phyloP scores from a whole-genome alignment of 2,888 invertebrate genomes.

The Yponomeuta plumbellus region DNA sequence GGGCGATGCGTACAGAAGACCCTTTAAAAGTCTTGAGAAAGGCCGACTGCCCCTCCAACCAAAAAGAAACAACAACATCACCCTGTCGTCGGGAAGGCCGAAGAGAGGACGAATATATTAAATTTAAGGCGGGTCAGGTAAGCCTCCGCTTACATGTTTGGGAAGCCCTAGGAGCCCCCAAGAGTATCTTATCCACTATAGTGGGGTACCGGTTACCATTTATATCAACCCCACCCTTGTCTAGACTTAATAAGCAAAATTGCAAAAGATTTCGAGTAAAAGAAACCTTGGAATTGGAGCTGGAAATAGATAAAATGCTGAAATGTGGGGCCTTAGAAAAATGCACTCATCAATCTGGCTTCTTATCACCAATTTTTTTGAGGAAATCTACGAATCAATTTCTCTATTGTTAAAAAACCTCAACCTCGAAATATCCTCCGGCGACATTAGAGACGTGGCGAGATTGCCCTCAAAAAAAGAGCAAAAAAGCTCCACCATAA shows the following conservation, averaged over 20 bases:
- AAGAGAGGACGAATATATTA: not conserved
- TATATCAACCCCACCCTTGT: not conserved
- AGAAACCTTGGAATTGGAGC: not conserved
- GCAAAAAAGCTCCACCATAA: no score
- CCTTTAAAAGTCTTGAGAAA: not conserved
- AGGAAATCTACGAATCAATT: no score
- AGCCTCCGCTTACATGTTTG: not conserved
- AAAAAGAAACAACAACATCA: no score
- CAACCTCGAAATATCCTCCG: no score
- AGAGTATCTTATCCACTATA: conserved; percentile 5
- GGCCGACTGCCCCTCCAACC: no score
- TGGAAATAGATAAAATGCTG: not conserved
- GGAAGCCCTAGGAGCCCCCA: not conserved
- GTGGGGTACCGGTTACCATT: conserved; percentile 15
- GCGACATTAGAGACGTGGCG: no score
- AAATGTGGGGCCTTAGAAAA: not conserved
- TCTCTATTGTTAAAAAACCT: no score
- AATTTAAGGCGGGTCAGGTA: conserved; percentile 9
- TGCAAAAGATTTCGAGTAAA: not conserved
- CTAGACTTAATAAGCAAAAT: not conserved
- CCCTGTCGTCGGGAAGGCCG: no score
- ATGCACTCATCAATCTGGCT: not conserved
- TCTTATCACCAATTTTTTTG: conserved; percentile 11
- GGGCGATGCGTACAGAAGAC: not conserved
- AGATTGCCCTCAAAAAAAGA: no score